Evolutionary conservation across 2,113 vertebrate genomes (phyloP).

Genomic region (Leptocoma aspasia): DNA sequence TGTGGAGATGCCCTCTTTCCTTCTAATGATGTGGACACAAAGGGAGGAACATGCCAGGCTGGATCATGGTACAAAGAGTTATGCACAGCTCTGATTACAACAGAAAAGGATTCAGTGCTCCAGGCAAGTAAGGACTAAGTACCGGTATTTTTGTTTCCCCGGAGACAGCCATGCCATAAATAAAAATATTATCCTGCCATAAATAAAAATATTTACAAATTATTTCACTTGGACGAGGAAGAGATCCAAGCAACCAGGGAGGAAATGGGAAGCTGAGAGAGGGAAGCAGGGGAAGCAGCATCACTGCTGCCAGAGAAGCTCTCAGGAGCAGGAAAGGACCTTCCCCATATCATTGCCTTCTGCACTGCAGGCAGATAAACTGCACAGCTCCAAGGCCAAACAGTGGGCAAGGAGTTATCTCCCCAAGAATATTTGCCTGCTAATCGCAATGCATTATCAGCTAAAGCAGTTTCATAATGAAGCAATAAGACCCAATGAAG

Average conservation of each 20-base stretch:
- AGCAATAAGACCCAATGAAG: constrained; percentile 50
- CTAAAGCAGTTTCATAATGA: constrained; percentile 55
- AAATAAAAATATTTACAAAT: neutral
- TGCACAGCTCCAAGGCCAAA: neutral
- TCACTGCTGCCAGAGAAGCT: neutral
- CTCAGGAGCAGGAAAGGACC: neutral
- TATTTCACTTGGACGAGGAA: neutral
- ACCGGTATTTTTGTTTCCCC: neutral
- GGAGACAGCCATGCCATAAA: neutral
- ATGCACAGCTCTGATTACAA: neutral
- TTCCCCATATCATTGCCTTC: neutral
- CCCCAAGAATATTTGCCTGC: neutral
- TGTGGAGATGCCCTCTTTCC: neutral
- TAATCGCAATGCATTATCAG: neutral
- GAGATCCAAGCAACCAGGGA: neutral
- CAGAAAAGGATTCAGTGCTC: neutral
- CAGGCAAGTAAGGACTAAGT: neutral
- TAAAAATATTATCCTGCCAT: neutral
- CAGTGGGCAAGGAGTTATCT: neutral
- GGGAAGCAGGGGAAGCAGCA: neutral
- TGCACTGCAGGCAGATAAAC: neutral
- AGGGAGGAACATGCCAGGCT: neutral
- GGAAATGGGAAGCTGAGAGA: neutral
- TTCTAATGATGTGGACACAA: neutral
- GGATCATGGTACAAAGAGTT: neutral